Percentiles rank a stretch among this genome's conserved stretches.
Conservation (phyloP, 2,113 vertebrate genomes). For the Nothobranchius furzeri region DNA sequence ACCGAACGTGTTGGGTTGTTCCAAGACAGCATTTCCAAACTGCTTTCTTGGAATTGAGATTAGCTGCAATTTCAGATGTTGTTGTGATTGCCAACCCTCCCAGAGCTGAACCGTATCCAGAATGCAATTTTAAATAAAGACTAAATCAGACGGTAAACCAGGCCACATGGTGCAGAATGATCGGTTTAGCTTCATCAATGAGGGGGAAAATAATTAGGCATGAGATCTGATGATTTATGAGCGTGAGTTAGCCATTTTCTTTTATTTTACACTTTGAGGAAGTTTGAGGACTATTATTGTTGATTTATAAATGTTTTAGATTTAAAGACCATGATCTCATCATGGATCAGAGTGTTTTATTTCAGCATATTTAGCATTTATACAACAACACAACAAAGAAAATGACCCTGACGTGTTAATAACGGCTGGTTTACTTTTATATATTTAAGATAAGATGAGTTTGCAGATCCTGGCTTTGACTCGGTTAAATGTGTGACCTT, state of each 20-base stretch:
- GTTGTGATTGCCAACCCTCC: conserved; percentile 48
- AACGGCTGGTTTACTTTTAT: too few relatives aligned
- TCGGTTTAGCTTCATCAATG: conserved; percentile 20
- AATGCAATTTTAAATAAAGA: conserved; percentile 14
- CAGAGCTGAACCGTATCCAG: conserved; percentile 15
- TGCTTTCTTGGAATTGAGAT: conserved; percentile 56
- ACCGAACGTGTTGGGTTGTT: conserved; percentile 11
- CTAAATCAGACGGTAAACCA: conserved; percentile 17
- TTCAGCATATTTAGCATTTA: too few relatives aligned
- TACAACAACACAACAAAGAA: too few relatives aligned
- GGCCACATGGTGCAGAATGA: conserved; percentile 8
- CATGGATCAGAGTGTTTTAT: too few relatives aligned
- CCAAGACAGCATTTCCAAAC: conserved; percentile 45
- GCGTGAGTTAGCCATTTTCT: not conserved
- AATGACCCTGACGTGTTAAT: too few relatives aligned
- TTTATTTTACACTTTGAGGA: not conserved
- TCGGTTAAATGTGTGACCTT: too few relatives aligned
- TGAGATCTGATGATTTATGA: too few relatives aligned
- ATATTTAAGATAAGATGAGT: too few relatives aligned
- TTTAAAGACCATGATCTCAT: too few relatives aligned
- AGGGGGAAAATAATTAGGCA: not conserved
- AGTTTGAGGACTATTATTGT: too few relatives aligned
- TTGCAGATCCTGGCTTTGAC: too few relatives aligned
- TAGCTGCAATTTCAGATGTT: conserved; percentile 56
- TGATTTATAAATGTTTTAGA: too few relatives aligned